phyloP scores from a whole-genome alignment of 1,140 invertebrate species.

The Bombus affinis region DNA sequence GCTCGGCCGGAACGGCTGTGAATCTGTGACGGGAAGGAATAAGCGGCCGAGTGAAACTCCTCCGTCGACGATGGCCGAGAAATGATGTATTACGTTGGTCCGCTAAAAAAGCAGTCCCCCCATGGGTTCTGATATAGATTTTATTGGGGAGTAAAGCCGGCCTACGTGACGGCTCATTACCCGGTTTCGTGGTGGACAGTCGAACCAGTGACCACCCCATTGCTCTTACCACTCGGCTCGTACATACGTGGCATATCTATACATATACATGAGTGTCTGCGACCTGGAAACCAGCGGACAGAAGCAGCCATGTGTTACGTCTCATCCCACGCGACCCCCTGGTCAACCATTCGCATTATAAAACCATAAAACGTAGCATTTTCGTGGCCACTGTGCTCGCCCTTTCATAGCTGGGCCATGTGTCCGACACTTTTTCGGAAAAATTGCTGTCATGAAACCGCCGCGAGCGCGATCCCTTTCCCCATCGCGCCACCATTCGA shows the following conservation, averaged over 20 bases:
- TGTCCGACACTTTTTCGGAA: constrained; percentile 65
- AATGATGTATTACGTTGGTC: constrained; percentile 69
- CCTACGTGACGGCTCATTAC: constrained; percentile 78
- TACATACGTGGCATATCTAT: constrained; percentile 16
- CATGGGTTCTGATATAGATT: constrained; percentile 73
- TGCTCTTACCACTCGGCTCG: constrained; percentile 9
- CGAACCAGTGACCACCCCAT: constrained; percentile 59
- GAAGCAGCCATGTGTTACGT: constrained; percentile 72
- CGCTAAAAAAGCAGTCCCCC: constrained; percentile 40
- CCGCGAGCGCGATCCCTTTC: constrained; percentile 20
- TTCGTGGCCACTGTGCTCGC: constrained; percentile 46
- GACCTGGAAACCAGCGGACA: constrained; percentile 51
- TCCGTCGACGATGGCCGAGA: constrained; percentile 39
- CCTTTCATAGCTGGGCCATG: constrained; percentile 58
- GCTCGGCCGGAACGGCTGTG: constrained; percentile 25
- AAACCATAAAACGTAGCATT: constrained; percentile 77
- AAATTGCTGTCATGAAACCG: constrained; percentile 54
- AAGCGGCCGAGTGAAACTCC: constrained; percentile 15
- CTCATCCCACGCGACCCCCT: constrained; percentile 57
- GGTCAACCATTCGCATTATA: constrained; percentile 78
- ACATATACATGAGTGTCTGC: constrained; percentile 31
- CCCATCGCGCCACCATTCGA: constrained; percentile 43
- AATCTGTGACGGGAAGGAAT: constrained; percentile 52
- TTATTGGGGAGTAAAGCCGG: constrained; percentile 70
- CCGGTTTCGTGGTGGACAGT: constrained; percentile 70